A percentile compares a stretch with the other conserved stretches of the same genome.
These are phyloP conservation scores for Oasisia sp. DNA, from an alignment of 2,888 invertebrate species.

Conservation along the genomic window DNA sequence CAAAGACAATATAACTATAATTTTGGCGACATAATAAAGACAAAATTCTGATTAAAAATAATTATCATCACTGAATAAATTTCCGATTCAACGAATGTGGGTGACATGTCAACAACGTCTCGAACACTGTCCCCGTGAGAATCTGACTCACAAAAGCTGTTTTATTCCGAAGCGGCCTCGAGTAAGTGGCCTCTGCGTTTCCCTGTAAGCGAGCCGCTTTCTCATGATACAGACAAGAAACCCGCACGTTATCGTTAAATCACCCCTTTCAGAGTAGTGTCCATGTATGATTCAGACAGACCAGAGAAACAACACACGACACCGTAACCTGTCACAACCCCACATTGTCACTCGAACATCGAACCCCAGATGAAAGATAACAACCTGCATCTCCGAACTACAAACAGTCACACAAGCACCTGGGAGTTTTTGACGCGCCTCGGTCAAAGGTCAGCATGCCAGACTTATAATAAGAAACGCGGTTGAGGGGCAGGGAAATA, in stretches of 20 bases:
- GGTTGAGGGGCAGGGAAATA: not conserved
- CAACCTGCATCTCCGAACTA: not conserved
- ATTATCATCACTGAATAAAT: not conserved
- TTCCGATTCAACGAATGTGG: not conserved
- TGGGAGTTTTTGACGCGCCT: not conserved
- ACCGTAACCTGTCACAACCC: conserved; percentile 7
- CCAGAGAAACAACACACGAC: not conserved
- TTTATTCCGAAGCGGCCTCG: not conserved
- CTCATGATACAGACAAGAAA: not conserved
- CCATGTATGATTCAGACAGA: not conserved
- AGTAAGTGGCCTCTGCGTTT: not conserved
- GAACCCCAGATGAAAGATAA: conserved; percentile 12
- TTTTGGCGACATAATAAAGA: not conserved
- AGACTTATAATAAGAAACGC: conserved; percentile 8
- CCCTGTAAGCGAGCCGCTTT: not conserved
- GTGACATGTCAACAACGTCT: not conserved
- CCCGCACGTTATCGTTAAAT: not conserved
- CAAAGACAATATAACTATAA: conserved; percentile 1
- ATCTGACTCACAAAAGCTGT: conserved; percentile 10
- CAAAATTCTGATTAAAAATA: not conserved
- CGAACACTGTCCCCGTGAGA: not conserved
- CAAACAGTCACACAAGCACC: not conserved
- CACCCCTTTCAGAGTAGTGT: not conserved
- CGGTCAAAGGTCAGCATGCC: conserved; percentile 2
- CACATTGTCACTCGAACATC: not conserved